These are phyloP conservation scores for Synanthedon vespiformis DNA, from an alignment of 2,888 invertebrate species.

Conservation along the genomic window DNA sequence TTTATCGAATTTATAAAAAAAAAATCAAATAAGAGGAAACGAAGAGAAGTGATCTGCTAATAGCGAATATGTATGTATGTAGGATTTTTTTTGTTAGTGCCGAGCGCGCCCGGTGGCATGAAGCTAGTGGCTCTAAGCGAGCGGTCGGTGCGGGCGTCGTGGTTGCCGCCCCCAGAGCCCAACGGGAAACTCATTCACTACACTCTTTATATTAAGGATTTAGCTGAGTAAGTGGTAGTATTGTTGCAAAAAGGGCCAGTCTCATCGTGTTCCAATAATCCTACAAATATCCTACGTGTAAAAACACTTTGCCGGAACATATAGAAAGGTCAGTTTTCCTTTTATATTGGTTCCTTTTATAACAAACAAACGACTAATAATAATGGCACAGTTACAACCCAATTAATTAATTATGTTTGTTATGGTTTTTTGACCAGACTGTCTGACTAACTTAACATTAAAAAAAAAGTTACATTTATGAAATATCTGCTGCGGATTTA, in stretches of 20 bases:
- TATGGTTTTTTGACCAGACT: too few relatives aligned
- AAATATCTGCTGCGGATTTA: too few relatives aligned
- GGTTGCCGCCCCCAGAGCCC: slow-evolving; percentile 84
- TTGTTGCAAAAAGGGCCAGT: too few relatives aligned
- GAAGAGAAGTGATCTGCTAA: too few relatives aligned
- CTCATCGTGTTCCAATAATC: too few relatives aligned
- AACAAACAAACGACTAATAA: background rate
- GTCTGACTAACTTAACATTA: too few relatives aligned
- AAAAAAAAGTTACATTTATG: too few relatives aligned
- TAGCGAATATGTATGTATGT: background rate
- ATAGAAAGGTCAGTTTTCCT: too few relatives aligned
- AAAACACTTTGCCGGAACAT: too few relatives aligned
- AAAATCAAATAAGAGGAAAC: background rate
- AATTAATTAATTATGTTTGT: too few relatives aligned
- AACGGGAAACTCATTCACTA: slow-evolving; percentile 88
- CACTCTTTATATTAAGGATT: slow-evolving; percentile 80
- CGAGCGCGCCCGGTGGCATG: slow-evolving; percentile 86
- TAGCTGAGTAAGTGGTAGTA: slow-evolving; percentile 62
- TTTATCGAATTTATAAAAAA: background rate
- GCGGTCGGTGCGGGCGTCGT: slow-evolving; percentile 84
- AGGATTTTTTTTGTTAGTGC: slow-evolving; percentile 66
- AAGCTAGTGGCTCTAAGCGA: slow-evolving; percentile 86
- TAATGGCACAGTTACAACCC: too few relatives aligned
- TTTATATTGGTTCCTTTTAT: background rate
- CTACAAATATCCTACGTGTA: too few relatives aligned